Percentiles rank a stretch among this genome's conserved stretches.
Evolutionary conservation across 2,797 vertebrate species (phyloP).

Genomic region (Lepidocolaptes lacrymiger): DNA sequence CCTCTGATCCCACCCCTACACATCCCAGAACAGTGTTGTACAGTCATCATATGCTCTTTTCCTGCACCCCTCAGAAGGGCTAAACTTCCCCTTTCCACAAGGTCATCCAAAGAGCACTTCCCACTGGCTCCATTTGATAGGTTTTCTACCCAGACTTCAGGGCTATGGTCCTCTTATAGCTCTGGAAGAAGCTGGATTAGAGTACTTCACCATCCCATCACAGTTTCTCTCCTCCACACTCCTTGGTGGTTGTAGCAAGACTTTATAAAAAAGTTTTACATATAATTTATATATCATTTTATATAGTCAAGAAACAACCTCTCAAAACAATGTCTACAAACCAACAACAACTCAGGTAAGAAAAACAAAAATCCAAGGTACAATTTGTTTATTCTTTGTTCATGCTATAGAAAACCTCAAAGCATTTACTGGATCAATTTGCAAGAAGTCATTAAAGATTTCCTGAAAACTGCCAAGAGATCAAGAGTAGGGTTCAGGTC

Average conservation of each 20-base stretch:
- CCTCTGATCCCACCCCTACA: background rate
- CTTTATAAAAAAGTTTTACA: background rate
- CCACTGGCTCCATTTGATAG: fast-evolving
- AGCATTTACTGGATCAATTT: background rate
- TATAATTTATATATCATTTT: background rate
- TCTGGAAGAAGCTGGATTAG: background rate
- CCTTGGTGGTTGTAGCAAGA: background rate
- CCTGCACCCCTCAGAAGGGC: background rate
- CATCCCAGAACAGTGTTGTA: fast-evolving
- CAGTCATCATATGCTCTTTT: background rate
- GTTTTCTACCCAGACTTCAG: background rate
- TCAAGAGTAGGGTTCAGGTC: background rate
- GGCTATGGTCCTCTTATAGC: background rate
- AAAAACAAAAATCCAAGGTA: background rate
- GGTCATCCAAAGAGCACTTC: background rate
- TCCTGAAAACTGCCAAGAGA: background rate
- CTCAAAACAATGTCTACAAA: background rate
- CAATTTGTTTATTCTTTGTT: background rate
- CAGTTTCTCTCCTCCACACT: background rate
- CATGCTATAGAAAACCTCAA: background rate
- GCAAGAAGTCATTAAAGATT: background rate
- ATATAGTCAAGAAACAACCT: background rate
- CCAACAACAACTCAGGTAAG: background rate
- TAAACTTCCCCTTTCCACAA: background rate
- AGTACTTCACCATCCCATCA: background rate